These are phyloP conservation scores for Sinohyriopsis cumingii DNA, from an alignment of 2,888 invertebrate genomes.

Conservation along the genomic window DNA sequence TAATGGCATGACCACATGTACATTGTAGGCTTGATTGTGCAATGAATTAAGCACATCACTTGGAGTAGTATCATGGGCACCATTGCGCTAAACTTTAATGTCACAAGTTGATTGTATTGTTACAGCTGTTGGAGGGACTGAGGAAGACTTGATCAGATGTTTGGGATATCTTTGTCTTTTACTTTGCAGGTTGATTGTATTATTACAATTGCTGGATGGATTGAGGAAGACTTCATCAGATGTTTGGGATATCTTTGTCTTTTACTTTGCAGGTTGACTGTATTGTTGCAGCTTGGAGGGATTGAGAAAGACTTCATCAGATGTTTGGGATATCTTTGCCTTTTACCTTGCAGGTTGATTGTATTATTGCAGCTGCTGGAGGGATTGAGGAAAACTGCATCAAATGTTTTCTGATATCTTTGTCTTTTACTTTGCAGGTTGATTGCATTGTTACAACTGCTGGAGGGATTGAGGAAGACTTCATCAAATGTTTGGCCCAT, in stretches of 20 bases:
- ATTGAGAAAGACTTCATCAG: slow-evolving; percentile 81
- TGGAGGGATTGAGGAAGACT: slow-evolving; percentile 98
- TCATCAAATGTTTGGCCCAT: slow-evolving; percentile 97
- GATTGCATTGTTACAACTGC: slow-evolving; percentile 98
- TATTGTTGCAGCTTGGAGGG: background rate
- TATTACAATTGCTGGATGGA: slow-evolving; percentile 97
- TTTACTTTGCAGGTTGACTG: slow-evolving; percentile 14
- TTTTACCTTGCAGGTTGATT: slow-evolving; percentile 17
- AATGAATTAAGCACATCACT: no score
- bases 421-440: slow-evolving; percentile 75
- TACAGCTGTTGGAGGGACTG: no score
- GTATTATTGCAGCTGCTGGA: background rate
- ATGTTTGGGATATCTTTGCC: slow-evolving; percentile 79
- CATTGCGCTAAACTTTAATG: no score
- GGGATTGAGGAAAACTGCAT: slow-evolving; percentile 76
- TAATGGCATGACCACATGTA: no score
- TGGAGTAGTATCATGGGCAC: no score
- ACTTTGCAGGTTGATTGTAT: slow-evolving; percentile 87
- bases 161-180: background rate
- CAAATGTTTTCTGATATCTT: slow-evolving; percentile 85
- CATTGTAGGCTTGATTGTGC: no score
- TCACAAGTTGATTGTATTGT: background rate
- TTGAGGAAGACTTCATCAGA: slow-evolving; percentile 99
- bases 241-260: background rate
- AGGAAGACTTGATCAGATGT: no score